Evolutionary conservation across 2,888 invertebrate genomes (phyloP).

Genomic region (Schizotus pectinicornis): DNA sequence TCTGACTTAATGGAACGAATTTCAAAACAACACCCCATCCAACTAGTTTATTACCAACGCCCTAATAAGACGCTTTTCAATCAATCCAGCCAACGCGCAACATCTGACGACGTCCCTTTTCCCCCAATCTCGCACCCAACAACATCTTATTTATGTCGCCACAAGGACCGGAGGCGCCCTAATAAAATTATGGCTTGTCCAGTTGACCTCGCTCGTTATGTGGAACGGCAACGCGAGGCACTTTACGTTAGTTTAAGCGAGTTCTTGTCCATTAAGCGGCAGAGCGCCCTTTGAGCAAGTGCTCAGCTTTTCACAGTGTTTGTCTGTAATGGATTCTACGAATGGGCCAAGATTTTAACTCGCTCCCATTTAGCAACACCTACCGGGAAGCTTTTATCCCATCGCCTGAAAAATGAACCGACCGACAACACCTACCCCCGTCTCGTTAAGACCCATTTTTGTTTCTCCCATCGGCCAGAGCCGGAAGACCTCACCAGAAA

Average conservation of each 20-base stretch:
- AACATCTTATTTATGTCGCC: constrained; percentile 7
- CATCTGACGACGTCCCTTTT: neutral
- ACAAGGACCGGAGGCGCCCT: constrained; percentile 23
- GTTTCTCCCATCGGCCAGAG: no score
- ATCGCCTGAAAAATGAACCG: constrained; percentile 12
- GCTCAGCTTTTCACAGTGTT: constrained; percentile 8
- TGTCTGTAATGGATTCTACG: neutral
- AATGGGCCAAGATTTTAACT: constrained; percentile 14
- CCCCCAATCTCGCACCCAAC: neutral
- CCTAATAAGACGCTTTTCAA: neutral
- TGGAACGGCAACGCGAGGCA: constrained; percentile 27
- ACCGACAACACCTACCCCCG: no score
- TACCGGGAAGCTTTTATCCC: constrained; percentile 6
- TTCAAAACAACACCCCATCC: neutral
- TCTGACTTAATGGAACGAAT: constrained; percentile 11
- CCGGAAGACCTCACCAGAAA: no score
- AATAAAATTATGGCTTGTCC: constrained; percentile 43
- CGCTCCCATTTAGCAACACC: neutral
- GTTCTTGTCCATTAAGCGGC: constrained; percentile 27
- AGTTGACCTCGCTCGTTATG: constrained; percentile 40
- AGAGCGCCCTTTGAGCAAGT: constrained; percentile 19
- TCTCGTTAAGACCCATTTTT: no score
- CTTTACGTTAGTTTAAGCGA: constrained; percentile 30
- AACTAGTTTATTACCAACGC: neutral
- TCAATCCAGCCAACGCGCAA: neutral